Percentiles rank a stretch among this genome's conserved stretches.
Evolutionary conservation across 2,113 vertebrate species (phyloP).

Genomic region (Geococcyx californianus): DNA sequence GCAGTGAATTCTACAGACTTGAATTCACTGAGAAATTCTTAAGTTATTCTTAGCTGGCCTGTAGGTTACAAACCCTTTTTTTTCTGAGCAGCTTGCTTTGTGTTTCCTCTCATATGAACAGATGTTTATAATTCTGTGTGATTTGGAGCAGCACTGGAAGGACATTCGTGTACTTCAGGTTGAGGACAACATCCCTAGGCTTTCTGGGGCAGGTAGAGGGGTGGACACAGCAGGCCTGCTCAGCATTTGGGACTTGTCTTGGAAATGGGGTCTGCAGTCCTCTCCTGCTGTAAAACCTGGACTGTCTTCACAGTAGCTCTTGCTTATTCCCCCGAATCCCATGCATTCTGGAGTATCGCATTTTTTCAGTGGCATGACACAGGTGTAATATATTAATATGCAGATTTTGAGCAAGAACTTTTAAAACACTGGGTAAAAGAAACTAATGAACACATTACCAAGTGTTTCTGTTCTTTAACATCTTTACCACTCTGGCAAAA

Average conservation of each 20-base stretch:
- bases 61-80: not conserved
- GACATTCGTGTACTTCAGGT: not conserved
- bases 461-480: not conserved
- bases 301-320: not conserved
- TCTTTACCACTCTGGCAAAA: not conserved
- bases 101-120: not conserved
- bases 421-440: not conserved
- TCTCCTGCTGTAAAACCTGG: not conserved
- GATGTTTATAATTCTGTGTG: not conserved
- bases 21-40: not conserved
- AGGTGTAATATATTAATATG: not conserved
- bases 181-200: not conserved
- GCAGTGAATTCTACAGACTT: not conserved
- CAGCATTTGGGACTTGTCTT: not conserved
- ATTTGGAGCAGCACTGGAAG: not conserved
- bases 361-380: not conserved
- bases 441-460: not conserved
- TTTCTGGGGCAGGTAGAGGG: accelerated
- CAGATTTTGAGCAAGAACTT: not conserved
- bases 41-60: not conserved
- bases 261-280: not conserved
- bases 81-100: not conserved
- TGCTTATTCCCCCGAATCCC: not conserved
- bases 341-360: not conserved
- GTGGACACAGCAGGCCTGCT: not conserved